Evolutionary conservation across 2,797 vertebrate genomes (phyloP), one percentile per base, ranked within the genome.

Genomic region (Allobates femoralis): DNA sequence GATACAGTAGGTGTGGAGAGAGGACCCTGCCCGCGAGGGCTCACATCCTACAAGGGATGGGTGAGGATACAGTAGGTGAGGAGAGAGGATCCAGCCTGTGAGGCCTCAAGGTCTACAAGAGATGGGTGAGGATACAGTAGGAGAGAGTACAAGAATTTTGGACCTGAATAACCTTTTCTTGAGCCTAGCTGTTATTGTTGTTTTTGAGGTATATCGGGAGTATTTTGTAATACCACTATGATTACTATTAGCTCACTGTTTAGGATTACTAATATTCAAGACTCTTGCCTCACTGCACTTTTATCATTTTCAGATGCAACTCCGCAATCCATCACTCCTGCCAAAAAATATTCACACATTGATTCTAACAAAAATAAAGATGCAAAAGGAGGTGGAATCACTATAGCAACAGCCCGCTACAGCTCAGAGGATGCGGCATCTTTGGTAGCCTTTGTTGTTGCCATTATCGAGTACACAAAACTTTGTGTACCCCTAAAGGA

Each of bases 401-500:
- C 88, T 19, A 87, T 89, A 51, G 88, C 88, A 34, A 58, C 81
- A n/a, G 88, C 88, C 21, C 71, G 88, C 8, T 89, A 89, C 85
- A 87, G 85, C 55, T 89, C 85, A 15, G 88, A 89, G 71, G 88
- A 89, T 77, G 88, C 88, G 0, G 88, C 88, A 23, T 51, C 82
- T 14, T 62, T 89, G 80, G 88, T 89, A 58, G 88, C 88, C 64
- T 87, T 89, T 62, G 73, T 89, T 81, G 88, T 87, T 28, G 88
- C 88, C 5, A 53, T 89, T 37, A 82, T 89, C 21, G 88, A 89
- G 69, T 89, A 85, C 56, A 89, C 88, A 37, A 76, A 58, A 11
- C 88, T 89, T 28, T 89, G 85, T 71, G 77, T 28, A 21, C 88
- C 88, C 19, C 53, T 89, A 50, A 89, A 82, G 37, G 81, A 83